Evolutionary conservation across 2,888 invertebrate species (phyloP), one percentile per base, ranked within the genome.

Genomic region (Galerucella calmariensis): DNA sequence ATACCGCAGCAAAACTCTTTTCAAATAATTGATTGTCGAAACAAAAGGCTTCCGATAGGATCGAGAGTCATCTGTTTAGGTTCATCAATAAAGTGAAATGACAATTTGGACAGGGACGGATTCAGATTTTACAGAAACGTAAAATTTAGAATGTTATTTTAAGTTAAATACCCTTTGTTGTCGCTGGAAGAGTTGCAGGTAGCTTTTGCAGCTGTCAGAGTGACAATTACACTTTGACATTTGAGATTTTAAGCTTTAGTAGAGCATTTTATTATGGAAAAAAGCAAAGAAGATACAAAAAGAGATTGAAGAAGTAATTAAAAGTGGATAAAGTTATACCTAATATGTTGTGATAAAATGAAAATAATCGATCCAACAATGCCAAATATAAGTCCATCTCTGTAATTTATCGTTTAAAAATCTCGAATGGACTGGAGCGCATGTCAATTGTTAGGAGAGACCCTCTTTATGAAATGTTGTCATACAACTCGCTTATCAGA

Each of bases 21-120:
- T 65, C 82, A 86, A 84, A 86, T 86, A 86, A 86, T 86, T 86
- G 86, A 86, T 86, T 86, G 86, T 86, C 86, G 86, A 86, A 86
- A 86, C 86, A 86, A 86, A 86, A 86, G 86, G 83, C 85, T 84
- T 79, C 84, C 81, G 86, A 86, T 86, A 86, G 79, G 81, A 86
- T 86, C 86, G 72, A 75, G 74, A 77, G 77, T 80, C 79, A 79
- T 79, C 78, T 73, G 62, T 74, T 75, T 68, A 73, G 75, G 78
- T 78, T 80, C 85, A 86, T 86, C 86, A 86, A 86, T 86, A 86
- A 86, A 84, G 79, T 79, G 83, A 84, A 85, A 86, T 86, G 86
- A 86, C 86, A 86, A 75, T 48, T 27, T 69, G 67, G 27, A 53
- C 85, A 85, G 85, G 79, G 56, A 51, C 74, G 80, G 74, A 35